Evolutionary conservation across 2,888 invertebrate species (phyloP), one percentile per base, ranked within the genome.

Genomic region (Odontocolon sp.): DNA sequence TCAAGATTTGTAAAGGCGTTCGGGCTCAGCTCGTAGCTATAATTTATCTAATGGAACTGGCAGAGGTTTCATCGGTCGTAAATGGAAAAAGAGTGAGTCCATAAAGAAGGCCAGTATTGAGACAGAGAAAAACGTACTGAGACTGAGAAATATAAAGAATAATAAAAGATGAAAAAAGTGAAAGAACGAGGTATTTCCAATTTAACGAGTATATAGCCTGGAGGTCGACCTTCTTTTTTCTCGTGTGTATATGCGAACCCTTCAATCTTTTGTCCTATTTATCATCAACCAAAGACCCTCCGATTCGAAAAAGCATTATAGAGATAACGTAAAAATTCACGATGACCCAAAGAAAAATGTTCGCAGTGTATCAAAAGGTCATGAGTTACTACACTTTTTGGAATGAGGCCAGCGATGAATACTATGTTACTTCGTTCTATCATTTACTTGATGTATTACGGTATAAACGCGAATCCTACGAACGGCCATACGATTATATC

Each of bases 151-250:
- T 47, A 47, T 63, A 40, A 16, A 40, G 33, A 64, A 33, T n/a
- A n/a, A n/a, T n/a, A 28, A 47, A 31, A 42, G 59, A 63, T 33
- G 45, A 42, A 42, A 57, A 36, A 52, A 68, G 56, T 3, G 16
- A 45, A 33, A n/a, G 36, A 47, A 38, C 14, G 45, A n/a, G 47
- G 38, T 69, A 69, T 69, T 38, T 38, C 47, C 26, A 59, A 50
- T 57, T 38, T 50, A 69, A 57, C 59, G 59, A 50, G 68, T 28
- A 59, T n/a, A n/a, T 36, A 16, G 68, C 68, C 68, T 40, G 26
- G 26, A 69, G 59, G 59, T 38, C 28, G 23, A 16, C 11, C 21
- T 59, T 52, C 40, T 40, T 40, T 61, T 69, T 5, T n/a, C 3
- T 14, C 26, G 38, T 5, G 11, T 23, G 21, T 47, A 47, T 21